phyloP scores from a whole-genome alignment of 2,888 invertebrate species.

The Andrena chrysosceles region DNA sequence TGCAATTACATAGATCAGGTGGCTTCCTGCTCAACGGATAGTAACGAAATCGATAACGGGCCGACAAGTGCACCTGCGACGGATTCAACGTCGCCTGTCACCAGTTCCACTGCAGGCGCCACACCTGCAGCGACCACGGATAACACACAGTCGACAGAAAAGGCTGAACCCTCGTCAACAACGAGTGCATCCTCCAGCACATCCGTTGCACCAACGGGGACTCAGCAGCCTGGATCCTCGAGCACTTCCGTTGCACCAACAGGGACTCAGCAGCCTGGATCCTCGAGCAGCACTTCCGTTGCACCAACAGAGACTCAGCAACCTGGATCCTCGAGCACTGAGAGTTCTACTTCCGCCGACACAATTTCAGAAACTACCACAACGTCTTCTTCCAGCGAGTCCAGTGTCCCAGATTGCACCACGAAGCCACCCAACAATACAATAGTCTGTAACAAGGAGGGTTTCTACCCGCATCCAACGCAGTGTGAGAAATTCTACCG shows the following conservation, averaged over 20 bases:
- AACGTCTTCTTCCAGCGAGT: conserved; percentile 39
- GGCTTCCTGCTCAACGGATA: conserved; percentile 67
- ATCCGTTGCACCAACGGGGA: conserved; percentile 12
- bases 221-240: conserved; percentile 36
- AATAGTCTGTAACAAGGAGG: conserved; percentile 86
- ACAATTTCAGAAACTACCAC: conserved; percentile 16
- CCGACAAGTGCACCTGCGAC: conserved; percentile 46
- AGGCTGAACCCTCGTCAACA: conserved; percentile 10
- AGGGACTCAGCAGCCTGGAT: conserved; percentile 22
- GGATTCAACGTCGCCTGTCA: neutral
- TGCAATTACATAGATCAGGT: conserved; percentile 88
- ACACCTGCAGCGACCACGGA: conserved; percentile 25
- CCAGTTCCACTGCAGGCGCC: neutral
- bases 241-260: conserved; percentile 12
- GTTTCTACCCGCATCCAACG: conserved; percentile 88
- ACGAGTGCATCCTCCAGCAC: neutral
- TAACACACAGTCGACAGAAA: neutral
- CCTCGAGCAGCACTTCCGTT: too few species aligned
- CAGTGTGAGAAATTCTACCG: conserved; percentile 89
- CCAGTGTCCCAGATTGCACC: conserved; percentile 43
- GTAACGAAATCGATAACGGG: conserved; percentile 55
- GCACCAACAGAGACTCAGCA: too few species aligned
- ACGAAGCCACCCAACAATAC: conserved; percentile 68
- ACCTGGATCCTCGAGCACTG: conserved; percentile 44
- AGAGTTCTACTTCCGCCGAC: neutral